Base-by-base conservation (phyloP, 2,113 vertebrate species). In the Gulo gulo region DNA sequence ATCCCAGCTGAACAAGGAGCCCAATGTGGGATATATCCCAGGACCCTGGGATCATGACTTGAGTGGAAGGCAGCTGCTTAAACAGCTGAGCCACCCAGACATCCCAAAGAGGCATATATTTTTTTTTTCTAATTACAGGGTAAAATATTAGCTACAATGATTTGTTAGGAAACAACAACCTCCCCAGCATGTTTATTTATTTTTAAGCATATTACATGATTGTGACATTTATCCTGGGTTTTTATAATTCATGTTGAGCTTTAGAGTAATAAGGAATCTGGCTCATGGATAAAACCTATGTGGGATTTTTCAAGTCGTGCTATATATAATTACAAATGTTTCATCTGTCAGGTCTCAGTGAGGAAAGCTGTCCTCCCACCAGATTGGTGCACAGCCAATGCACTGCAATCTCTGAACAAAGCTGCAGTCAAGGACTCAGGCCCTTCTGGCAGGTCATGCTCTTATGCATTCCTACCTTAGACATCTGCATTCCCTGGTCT, bases 371-470 rank as follows among this genome's bases (percentile, higher is more conserved):
- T 3, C n/a, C 1, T 61, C 7, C 1, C 23, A 16, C 0, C 4
- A 11, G 20, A 59, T 7, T 12, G 1, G 2, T 39, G 1, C 29
- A 92, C 1, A 59, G 2, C 2, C 9, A 55, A 4, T 1, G 8
- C 14, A 1, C 1, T 26, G 1, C 7, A 1, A 52, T 7, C 50
- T 80, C 12, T 74, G 39, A 39, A 91, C 1, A 55, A 31, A 39
- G 2, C 7, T n/a, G 4, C 5, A 1, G 11, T 47, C 15, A 36
- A 36, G 12, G 9, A 45, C 15, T 13, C 8, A 7, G 3, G 14
- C 0, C 12, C 24, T 65, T 83, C 42, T 18, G 0, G 15, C 15
- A 4, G 6, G 26, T 89, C 52, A 29, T 18, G 6, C 2, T 67
- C 15, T n/a, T 4, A 31, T 23, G 45, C 1, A 8, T 42, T 85